A percentile compares a stretch with the other conserved stretches of the same genome.
These are phyloP conservation scores for Centrocercus urophasianus DNA, from an alignment of 2,113 vertebrate species.

Conservation along the genomic window DNA sequence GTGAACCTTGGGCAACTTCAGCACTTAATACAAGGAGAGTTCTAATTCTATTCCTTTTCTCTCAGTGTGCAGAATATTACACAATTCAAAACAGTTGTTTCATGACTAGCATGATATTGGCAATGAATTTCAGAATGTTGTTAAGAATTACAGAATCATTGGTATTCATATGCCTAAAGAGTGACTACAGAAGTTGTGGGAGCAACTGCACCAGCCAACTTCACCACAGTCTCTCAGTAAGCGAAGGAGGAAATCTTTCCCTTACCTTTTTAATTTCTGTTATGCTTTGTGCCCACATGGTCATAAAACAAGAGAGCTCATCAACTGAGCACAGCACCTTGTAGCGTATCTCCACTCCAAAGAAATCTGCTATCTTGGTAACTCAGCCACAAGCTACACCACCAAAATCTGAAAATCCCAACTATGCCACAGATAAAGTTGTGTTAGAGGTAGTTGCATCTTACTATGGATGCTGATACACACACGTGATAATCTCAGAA, in stretches of 20 bases:
- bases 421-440: neutral
- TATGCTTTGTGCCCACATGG: neutral
- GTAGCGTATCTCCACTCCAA: neutral
- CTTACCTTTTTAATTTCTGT: neutral
- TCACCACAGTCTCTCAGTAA: neutral
- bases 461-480: neutral
- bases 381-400: neutral
- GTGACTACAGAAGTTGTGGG: neutral
- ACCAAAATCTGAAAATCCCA: neutral
- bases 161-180: neutral
- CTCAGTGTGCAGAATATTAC: neutral
- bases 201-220: neutral
- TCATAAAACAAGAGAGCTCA: neutral
- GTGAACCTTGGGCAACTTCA: neutral
- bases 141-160: neutral
- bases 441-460: neutral
- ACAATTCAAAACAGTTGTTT: neutral
- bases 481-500: neutral
- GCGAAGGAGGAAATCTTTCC: neutral
- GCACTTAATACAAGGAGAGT: accelerated
- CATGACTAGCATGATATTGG: neutral
- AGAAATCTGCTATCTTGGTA: neutral
- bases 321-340: neutral
- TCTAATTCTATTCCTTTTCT: neutral
- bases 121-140: neutral